phyloP scores from a whole-genome alignment of 2,797 vertebrate genomes.

The Urocyon cinereoargenteus region DNA sequence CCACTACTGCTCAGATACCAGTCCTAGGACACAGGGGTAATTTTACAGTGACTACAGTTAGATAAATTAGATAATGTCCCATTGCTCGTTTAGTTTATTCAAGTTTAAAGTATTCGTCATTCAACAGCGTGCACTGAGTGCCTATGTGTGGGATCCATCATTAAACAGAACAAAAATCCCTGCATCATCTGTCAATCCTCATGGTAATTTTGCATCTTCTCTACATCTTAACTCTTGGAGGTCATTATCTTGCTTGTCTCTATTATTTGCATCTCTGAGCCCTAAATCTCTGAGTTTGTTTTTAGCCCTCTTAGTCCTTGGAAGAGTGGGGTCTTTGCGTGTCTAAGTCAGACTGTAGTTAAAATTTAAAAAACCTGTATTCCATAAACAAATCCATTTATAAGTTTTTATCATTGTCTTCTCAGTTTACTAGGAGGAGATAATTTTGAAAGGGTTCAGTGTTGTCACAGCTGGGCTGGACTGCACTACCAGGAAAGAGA shows the following conservation, averaged over 20 bases:
- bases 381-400: constrained; percentile 43
- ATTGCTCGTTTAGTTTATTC: background rate
- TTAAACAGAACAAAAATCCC: constrained; percentile 5
- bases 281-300: background rate
- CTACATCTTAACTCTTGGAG: background rate
- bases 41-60: background rate
- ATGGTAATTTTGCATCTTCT: background rate
- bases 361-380: constrained; percentile 19
- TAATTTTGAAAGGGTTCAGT: constrained; percentile 25
- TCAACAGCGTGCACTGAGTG: background rate
- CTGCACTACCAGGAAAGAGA: background rate
- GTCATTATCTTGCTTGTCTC: constrained; percentile 30
- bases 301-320: background rate
- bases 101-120: constrained; percentile 28
- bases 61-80: constrained; percentile 13
- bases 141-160: background rate
- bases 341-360: background rate
- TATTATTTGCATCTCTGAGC: background rate
- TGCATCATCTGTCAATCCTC: background rate
- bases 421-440: constrained; percentile 34
- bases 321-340: background rate
- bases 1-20: background rate
- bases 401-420: constrained; percentile 19
- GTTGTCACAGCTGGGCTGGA: constrained; percentile 69
- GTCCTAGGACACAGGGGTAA: background rate